Evolutionary conservation across 2,113 vertebrate genomes (phyloP), one percentile per base, ranked within the genome.

Genomic region (Cebidichthys violaceus): DNA sequence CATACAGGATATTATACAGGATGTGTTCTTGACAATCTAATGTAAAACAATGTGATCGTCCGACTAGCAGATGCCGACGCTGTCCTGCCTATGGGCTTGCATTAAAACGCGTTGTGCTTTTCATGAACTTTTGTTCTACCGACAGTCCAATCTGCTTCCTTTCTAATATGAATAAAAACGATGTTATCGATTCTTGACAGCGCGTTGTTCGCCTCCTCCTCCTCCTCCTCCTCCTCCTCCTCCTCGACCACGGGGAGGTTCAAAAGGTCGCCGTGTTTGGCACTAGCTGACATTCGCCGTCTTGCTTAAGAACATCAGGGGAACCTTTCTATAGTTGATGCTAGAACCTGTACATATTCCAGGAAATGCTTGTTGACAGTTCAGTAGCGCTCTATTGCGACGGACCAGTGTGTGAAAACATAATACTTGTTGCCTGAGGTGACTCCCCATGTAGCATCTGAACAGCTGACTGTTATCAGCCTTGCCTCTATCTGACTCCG

Each of bases 111-210:
- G 17, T 15, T 66, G 4, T 33, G 52, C 57, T 77, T 54, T 43
- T 45, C 29, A 59, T 71, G 59, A 75, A 52, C 11, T 15, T 45
- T 24, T 62, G 50, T 17, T 39, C 50, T 24, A 17, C n/a, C 31
- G 3, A 45, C 24, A 29, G 20, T 35, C 27, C 45, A 11, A 66
- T 24, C 27, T 70, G 24, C 20, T 80, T 47, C 39, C 37, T 18
- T 9, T 67, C 59, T 59, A 43, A 73, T 22, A 11, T 78, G 11
- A 60, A 77, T 50, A 70, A 39, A 82, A 67, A 75, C 22, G 0
- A 80, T 22, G 47, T 47, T 70, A 68, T 68, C 76, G 47, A 77
- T 85, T 47, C 24, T 71, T 59, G 27, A 55, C 77, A 18, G 24
- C 1, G 45, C 39, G 18, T 43, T 67, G 50, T 64, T 8, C 14